phyloP scores from a whole-genome alignment of 2,113 vertebrate genomes.

The Bubo blakistoni region DNA sequence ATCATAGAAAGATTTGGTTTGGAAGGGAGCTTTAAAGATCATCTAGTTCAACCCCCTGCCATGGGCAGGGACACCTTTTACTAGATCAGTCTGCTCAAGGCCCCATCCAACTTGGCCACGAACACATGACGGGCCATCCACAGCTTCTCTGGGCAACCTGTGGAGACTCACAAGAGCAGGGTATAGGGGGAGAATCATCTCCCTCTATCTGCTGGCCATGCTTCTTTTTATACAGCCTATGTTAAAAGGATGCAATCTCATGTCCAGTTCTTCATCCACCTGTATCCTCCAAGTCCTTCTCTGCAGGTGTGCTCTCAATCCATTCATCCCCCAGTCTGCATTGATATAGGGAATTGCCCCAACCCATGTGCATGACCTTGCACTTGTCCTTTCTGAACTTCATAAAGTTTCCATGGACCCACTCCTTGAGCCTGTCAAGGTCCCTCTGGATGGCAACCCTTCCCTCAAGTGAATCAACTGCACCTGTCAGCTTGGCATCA shows the following conservation, averaged over 20 bases:
- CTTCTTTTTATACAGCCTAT: not conserved
- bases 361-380: rapidly evolving
- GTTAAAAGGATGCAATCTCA: not conserved
- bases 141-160: not conserved
- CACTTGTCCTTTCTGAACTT: not conserved
- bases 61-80: not conserved
- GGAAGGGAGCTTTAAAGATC: not conserved
- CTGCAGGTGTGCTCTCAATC: not conserved
- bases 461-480: not conserved
- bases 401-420: no score
- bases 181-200: not conserved
- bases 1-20: not conserved
- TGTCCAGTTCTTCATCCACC: not conserved
- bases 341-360: rapidly evolving
- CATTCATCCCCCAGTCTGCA: not conserved
- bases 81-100: not conserved
- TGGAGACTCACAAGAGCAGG: not conserved
- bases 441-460: not conserved
- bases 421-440: not conserved
- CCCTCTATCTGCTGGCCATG: not conserved
- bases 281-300: not conserved
- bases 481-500: rapidly evolving
- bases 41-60: not conserved
- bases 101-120: not conserved
- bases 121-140: not conserved